Evolutionary conservation across 2,888 invertebrate species (phyloP), one percentile per base, ranked within the genome.

Genomic region (Tyria jacobaeae): DNA sequence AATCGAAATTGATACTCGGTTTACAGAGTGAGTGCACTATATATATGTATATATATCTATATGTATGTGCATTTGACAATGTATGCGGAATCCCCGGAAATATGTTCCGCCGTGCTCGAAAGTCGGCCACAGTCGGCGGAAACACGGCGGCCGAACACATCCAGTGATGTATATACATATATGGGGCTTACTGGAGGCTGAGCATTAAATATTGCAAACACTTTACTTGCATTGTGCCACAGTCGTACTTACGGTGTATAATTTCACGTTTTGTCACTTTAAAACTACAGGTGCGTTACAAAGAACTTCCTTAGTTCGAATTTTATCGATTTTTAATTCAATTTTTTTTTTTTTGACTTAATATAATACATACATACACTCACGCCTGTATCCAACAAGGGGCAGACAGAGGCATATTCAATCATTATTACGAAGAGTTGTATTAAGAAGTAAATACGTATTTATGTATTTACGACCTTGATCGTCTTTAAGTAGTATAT

Each of bases 61-160:
- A 64, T 24, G 9, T 24, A 34, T 9, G 7, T 64, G 64, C 65
- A 73, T 70, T 70, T 76, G 82, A 88, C 88, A 89, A 86, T 83
- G 80, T 77, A 73, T 72, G 76, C 78, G 82, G 77, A 80, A 82
- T 84, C 85, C 80, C 87, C 73, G 71, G 83, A 82, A 89, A 89
- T 86, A 83, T 86, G 83, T 81, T 86, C 86, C 83, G 84, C 66
- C 81, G 67, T 74, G 78, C 71, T 81, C 63, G 84, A 83, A 90
- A 89, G 83, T 89, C 89, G 89, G 89, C 83, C 88, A 84, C 81
- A 70, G 71, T 78, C 69, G 65, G 62, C 86, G 86, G 87, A 85
- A 85, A 77, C 70, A 64, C 79, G 70, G 75, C 75, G 79, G 71
- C 76, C 81, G 80, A 81, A 81, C 82, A 69, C 78, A 70, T 66